Evolutionary conservation across 2,113 vertebrate genomes (phyloP).

Genomic region (Chroicocephalus ridibundus): DNA sequence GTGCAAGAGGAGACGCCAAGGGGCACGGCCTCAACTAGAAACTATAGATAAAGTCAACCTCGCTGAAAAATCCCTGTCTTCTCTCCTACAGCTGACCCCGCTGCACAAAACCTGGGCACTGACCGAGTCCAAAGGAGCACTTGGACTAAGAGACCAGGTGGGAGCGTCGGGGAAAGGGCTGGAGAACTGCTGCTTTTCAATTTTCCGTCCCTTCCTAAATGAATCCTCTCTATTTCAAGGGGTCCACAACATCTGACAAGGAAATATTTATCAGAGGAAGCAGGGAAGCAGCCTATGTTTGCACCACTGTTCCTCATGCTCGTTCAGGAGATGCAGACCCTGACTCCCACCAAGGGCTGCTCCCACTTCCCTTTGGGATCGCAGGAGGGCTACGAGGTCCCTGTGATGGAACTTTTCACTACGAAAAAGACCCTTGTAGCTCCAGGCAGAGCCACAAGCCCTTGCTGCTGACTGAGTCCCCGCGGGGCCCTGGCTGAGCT

Average conservation of each 20-base stretch:
- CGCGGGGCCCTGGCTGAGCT: neutral
- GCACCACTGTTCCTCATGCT: rapidly evolving
- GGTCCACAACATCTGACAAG: too few relatives aligned
- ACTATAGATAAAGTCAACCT: neutral
- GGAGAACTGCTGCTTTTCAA: rapidly evolving
- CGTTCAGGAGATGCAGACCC: neutral
- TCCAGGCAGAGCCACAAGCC: neutral
- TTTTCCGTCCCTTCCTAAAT: neutral
- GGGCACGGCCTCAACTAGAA: neutral
- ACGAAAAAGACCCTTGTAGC: neutral
- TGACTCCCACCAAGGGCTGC: neutral
- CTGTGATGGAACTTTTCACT: rapidly evolving
- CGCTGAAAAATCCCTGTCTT: rapidly evolving
- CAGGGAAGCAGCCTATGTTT: neutral
- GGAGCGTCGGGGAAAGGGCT: neutral
- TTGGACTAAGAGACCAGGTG: too few relatives aligned
- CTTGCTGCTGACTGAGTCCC: too few relatives aligned
- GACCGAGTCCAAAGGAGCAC: too few relatives aligned
- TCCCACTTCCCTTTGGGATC: neutral
- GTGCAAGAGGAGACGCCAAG: neutral
- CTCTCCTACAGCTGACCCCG: rapidly evolving
- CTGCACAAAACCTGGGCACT: neutral
- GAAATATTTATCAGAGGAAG: neutral
- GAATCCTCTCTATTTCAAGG: rapidly evolving
- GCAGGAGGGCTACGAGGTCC: neutral